Evolutionary conservation across 2,888 invertebrate genomes (phyloP).

Genomic region (Yponomeuta evonymella): DNA sequence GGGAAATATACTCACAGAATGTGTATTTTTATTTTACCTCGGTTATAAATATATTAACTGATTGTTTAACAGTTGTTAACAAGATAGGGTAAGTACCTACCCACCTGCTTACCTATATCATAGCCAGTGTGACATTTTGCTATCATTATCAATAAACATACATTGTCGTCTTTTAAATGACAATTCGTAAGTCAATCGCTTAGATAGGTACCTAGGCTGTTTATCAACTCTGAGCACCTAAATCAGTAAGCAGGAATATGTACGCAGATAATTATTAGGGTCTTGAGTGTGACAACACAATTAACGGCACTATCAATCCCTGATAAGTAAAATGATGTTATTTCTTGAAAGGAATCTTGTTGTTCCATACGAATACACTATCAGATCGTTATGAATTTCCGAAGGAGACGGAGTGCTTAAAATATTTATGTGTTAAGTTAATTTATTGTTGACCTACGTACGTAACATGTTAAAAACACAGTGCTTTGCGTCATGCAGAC

Average conservation of each 20-base stretch:
- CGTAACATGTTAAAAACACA: conserved; percentile 9
- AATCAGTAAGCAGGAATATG: neutral
- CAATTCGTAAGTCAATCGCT: no score
- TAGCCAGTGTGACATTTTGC: no score
- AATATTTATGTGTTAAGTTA: neutral
- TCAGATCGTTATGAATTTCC: neutral
- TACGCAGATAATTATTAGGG: neutral
- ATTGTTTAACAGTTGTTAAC: no score
- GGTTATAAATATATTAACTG: no score
- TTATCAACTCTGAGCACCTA: no score
- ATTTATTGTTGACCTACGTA: neutral
- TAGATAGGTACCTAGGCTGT: no score
- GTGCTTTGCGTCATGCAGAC: neutral
- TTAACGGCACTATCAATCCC: neutral
- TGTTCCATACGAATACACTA: neutral
- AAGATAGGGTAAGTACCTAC: no score
- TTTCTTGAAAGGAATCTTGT: neutral
- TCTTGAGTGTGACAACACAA: neutral
- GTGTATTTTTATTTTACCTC: no score
- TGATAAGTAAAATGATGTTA: neutral
- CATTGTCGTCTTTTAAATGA: no score
- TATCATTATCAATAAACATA: no score
- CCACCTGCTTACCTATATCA: no score
- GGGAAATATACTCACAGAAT: no score
- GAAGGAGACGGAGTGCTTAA: neutral